Percentiles rank a stretch among this genome's conserved stretches.
phyloP scores from a whole-genome alignment of 2,113 vertebrate genomes.

The Tupaia chinensis region DNA sequence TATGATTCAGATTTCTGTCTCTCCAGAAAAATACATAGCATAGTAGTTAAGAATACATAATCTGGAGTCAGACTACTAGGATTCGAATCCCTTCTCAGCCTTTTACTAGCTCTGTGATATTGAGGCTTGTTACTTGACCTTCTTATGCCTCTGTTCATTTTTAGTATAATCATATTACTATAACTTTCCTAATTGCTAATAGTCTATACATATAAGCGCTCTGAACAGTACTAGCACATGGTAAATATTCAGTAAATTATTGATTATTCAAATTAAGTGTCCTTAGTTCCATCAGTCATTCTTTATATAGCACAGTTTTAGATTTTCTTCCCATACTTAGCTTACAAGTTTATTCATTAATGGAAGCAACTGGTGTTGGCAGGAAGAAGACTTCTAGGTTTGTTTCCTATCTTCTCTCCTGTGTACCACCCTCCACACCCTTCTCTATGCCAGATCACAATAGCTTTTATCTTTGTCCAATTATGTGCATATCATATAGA shows the following conservation, averaged over 20 bases:
- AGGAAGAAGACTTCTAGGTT: constrained; percentile 3
- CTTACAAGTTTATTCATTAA: neutral
- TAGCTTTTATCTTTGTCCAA: neutral
- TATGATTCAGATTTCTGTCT: neutral
- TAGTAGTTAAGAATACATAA: neutral
- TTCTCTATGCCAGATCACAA: neutral
- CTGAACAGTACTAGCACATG: neutral
- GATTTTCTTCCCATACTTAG: neutral
- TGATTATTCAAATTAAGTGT: neutral
- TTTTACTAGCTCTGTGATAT: constrained; percentile 1
- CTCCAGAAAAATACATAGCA: constrained; percentile 1
- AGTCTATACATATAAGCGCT: neutral
- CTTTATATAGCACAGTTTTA: neutral
- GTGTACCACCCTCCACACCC: neutral
- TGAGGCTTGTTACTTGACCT: neutral
- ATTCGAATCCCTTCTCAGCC: neutral
- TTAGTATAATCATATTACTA: neutral
- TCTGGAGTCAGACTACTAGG: neutral
- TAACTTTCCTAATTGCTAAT: constrained; percentile 18
- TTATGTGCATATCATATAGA: neutral
- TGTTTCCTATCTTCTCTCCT: neutral
- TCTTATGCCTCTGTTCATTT: constrained; percentile 18
- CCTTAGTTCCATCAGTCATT: neutral
- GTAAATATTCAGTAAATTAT: constrained; percentile 23
- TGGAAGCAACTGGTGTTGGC: neutral